phyloP scores from a whole-genome alignment of 2,888 invertebrate genomes.

The Athalia circularis region DNA sequence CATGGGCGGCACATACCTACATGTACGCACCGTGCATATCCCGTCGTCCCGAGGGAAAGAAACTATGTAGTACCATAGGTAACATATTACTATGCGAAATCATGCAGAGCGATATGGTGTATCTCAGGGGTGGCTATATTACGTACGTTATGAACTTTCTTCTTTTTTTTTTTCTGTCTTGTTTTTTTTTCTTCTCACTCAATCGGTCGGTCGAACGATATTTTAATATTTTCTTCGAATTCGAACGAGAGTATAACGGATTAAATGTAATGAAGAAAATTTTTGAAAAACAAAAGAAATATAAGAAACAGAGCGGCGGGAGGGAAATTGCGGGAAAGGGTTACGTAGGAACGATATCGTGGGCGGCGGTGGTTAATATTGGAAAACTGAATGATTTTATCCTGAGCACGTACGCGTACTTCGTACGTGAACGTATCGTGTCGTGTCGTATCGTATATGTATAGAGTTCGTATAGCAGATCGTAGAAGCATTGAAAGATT shows the following conservation, averaged over 20 bases:
- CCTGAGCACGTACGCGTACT: slow-evolving; percentile 19
- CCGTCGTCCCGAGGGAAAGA: not conserved
- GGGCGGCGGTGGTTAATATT: not conserved
- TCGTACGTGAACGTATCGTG: slow-evolving; percentile 24
- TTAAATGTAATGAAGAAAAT: not conserved
- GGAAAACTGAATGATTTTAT: slow-evolving; percentile 26
- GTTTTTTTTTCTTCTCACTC: too few species aligned
- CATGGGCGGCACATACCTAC: not conserved
- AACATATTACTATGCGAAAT: not conserved
- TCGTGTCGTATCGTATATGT: not conserved
- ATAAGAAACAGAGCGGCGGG: not conserved
- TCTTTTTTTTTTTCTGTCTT: too few species aligned
- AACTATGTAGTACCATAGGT: not conserved
- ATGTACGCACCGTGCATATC: not conserved
- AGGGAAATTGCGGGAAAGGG: not conserved
- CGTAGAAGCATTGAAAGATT: slow-evolving; percentile 36
- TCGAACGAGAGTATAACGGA: slow-evolving; percentile 25
- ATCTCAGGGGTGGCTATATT: too few species aligned
- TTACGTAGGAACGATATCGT: not conserved
- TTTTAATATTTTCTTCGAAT: slow-evolving; percentile 51
- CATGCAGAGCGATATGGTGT: too few species aligned
- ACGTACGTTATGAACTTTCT: too few species aligned
- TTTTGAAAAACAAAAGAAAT: not conserved
- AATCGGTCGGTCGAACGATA: too few species aligned
- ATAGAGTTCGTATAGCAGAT: not conserved